phyloP scores from a whole-genome alignment of 2,797 vertebrate species.

The Zenarchopterus dispar region DNA sequence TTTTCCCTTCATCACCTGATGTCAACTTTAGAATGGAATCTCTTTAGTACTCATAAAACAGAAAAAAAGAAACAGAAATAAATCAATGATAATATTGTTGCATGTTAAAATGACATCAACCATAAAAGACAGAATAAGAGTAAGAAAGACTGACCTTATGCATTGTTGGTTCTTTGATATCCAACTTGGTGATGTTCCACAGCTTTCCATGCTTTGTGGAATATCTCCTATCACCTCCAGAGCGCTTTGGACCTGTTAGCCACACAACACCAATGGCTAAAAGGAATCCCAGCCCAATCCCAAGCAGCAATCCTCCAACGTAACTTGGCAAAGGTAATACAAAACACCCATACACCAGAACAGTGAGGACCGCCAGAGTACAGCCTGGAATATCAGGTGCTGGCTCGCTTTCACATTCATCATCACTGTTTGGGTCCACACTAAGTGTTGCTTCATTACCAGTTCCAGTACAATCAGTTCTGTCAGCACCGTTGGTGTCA shows the following conservation, averaged over 20 bases:
- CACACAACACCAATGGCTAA: slow-evolving; percentile 90
- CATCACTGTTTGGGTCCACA: slow-evolving; percentile 74
- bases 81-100: background rate
- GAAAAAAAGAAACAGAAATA: too few species aligned
- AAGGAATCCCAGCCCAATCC: slow-evolving; percentile 91
- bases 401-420: slow-evolving; percentile 78
- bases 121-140: background rate
- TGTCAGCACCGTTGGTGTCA: slow-evolving; percentile 79
- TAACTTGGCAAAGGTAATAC: slow-evolving; percentile 92
- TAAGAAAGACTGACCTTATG: slow-evolving; percentile 86
- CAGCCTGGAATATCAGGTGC: slow-evolving; percentile 84
- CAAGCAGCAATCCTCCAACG: slow-evolving; percentile 87
- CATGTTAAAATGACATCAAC: background rate
- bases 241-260: slow-evolving; percentile 85
- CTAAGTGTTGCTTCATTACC: slow-evolving; percentile 42
- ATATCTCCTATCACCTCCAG: slow-evolving; percentile 62
- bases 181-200: slow-evolving; percentile 77
- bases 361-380: slow-evolving; percentile 85
- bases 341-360: slow-evolving; percentile 90
- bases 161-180: slow-evolving; percentile 92
- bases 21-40: too few species aligned
- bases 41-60: too few species aligned
- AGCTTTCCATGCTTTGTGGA: slow-evolving; percentile 60
- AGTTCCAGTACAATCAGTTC: slow-evolving; percentile 36
- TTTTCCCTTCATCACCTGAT: too few species aligned